Evolutionary conservation across 2,113 vertebrate genomes (phyloP).

Genomic region (Narcine bancroftii): DNA sequence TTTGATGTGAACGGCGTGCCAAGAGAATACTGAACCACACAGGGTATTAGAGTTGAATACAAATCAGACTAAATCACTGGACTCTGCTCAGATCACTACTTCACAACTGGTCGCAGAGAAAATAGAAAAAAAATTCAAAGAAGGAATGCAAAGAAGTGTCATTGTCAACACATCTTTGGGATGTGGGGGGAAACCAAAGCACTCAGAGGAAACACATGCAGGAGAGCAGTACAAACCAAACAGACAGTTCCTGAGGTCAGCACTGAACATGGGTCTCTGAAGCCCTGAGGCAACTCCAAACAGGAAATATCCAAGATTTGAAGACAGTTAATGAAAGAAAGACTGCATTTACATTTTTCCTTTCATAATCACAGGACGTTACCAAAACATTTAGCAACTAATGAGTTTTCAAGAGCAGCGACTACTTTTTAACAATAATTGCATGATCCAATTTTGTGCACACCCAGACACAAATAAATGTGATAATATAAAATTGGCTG

Average conservation of each 20-base stretch:
- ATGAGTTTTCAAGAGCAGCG: background rate
- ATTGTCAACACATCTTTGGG: background rate
- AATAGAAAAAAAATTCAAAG: background rate
- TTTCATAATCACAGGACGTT: background rate
- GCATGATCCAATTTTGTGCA: background rate
- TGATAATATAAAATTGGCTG: background rate
- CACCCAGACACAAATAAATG: background rate
- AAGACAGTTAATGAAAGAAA: background rate
- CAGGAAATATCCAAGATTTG: background rate
- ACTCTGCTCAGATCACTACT: background rate
- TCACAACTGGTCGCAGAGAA: background rate
- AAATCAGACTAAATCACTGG: background rate
- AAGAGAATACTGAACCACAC: background rate
- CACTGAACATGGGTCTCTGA: no score
- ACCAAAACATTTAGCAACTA: background rate
- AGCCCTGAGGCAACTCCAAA: background rate
- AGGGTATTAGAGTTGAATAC: background rate
- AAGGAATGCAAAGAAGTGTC: background rate
- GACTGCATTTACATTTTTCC: background rate
- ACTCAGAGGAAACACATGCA: no score
- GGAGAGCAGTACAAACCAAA: no score
- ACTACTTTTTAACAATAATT: background rate
- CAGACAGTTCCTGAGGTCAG: no score
- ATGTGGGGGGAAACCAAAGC: no score
- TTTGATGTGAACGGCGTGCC: background rate